Conservation (phyloP, 1,140 invertebrate genomes). For the Drosophila sp. region DNA sequence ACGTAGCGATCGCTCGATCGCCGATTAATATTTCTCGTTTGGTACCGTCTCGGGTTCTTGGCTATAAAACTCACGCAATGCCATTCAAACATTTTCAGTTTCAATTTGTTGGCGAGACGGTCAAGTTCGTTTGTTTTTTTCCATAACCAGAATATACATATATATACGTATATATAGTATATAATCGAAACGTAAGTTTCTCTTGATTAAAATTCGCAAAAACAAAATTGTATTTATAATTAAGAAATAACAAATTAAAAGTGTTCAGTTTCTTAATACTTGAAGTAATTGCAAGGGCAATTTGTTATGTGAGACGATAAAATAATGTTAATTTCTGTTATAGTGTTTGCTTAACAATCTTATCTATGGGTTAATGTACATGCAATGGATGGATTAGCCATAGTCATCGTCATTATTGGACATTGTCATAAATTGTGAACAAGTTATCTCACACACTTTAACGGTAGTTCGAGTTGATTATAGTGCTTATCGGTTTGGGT, state of each 20-base stretch:
- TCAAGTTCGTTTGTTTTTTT: constrained; percentile 49
- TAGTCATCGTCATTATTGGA: constrained; percentile 32
- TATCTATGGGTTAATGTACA: constrained; percentile 28
- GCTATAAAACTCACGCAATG: constrained; percentile 64
- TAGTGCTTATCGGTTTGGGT: constrained; percentile 29
- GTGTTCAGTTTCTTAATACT: constrained; percentile 11
- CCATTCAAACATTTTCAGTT: constrained; percentile 63
- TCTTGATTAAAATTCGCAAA: constrained; percentile 4
- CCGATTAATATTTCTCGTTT: neutral
- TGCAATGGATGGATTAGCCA: constrained; percentile 23
- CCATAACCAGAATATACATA: constrained; percentile 19
- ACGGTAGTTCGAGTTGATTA: neutral
- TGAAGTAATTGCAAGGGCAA: neutral
- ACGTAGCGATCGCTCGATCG: constrained; percentile 35
- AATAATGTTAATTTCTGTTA: neutral
- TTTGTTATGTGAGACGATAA: neutral
- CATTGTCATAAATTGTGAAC: constrained; percentile 36
- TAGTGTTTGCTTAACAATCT: constrained; percentile 25
- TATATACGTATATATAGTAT: constrained; percentile 5
- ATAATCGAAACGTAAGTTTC: constrained; percentile 38
- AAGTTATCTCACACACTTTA: constrained; percentile 30
- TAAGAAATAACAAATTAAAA: constrained; percentile 25
- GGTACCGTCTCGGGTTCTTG: constrained; percentile 28
- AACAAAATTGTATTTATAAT: constrained; percentile 25
- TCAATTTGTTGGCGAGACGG: constrained; percentile 47